Evolutionary conservation across 2,888 invertebrate species (phyloP), one percentile per base, ranked within the genome.

Genomic region (Caenorhabditis japonica): DNA sequence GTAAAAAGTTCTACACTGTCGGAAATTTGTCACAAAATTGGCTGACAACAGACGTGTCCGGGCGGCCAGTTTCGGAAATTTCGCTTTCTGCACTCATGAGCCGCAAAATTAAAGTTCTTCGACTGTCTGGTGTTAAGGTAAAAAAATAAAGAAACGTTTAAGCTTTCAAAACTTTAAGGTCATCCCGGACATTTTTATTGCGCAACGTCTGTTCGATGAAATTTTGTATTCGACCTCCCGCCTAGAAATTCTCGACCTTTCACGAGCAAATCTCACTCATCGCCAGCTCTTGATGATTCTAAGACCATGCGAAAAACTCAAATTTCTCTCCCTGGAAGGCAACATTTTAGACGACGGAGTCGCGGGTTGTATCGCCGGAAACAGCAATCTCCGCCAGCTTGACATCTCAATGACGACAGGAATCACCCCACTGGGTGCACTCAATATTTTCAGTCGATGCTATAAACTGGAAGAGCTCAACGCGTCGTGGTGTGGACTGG

Each of bases 331-430:
- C 1, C 23, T 74, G 17, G 73, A 74, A 52, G 68, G 68, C 5
- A 52, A 62, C 5, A 7, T 34, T 8, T 13, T 74, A 12, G 38
- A 46, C 34, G 41, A 68, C 15, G 33, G 56, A 1, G 34, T 61
- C 1, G 51, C 58, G 7, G 27, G 23, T n/a, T 73, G 39, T 19
- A 39, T 74, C 7, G 23, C 58, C 2, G 13, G n/a, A 3, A 74
- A 74, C 33, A 21, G 19, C 2, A 23, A 23, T 4, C 61, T 74
- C 7, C 17, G 36, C 5, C 39, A 56, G 8, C 36, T 74, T 0
- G 73, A 74, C 43, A 58, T 74, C 2, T 68, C 73, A 7, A 61
- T 74, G 62, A 74, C 61, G 0, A 13, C 4, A 1, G 73, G 73
- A 46, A 39, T 74, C 46, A 58, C 52, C 1, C 5, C 2, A 0